phyloP scores from a whole-genome alignment of 2,113 vertebrate species.

The Suricata suricatta region DNA sequence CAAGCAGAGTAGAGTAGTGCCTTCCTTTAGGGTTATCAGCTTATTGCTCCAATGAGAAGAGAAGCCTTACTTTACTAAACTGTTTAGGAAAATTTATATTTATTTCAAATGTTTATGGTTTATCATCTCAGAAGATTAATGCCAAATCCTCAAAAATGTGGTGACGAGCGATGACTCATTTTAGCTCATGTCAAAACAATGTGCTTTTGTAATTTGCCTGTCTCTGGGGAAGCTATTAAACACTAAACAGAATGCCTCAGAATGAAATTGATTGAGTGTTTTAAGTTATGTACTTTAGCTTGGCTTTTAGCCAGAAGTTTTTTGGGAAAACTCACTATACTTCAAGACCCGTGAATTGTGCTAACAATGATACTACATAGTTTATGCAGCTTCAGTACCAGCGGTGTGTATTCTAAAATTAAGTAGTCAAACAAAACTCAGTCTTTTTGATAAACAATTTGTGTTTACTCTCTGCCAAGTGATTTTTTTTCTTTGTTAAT shows the following conservation, averaged over 20 bases:
- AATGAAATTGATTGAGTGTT: slow-evolving; percentile 85
- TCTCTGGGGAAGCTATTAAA: slow-evolving; percentile 87
- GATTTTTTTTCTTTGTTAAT: slow-evolving; percentile 71
- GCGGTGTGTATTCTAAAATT: slow-evolving; percentile 79
- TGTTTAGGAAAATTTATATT: slow-evolving; percentile 70
- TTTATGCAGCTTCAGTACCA: slow-evolving; percentile 81
- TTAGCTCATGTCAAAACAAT: slow-evolving; percentile 85
- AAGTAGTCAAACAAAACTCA: slow-evolving; percentile 80
- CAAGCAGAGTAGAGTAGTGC: neutral
- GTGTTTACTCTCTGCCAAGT: slow-evolving; percentile 65
- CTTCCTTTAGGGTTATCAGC: slow-evolving; percentile 18
- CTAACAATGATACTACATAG: slow-evolving; percentile 84
- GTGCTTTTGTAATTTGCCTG: slow-evolving; percentile 83
- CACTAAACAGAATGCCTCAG: slow-evolving; percentile 83
- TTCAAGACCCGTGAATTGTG: slow-evolving; percentile 81
- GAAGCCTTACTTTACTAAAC: slow-evolving; percentile 59
- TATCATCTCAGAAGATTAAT: slow-evolving; percentile 76
- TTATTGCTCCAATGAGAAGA: slow-evolving; percentile 44
- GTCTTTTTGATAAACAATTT: slow-evolving; percentile 80
- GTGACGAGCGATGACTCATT: slow-evolving; percentile 80
- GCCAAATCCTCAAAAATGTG: slow-evolving; percentile 79
- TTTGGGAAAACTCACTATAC: slow-evolving; percentile 70
- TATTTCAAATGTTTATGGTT: slow-evolving; percentile 74
- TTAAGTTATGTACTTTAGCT: slow-evolving; percentile 82
- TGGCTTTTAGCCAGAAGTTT: slow-evolving; percentile 82